These are phyloP conservation scores for Calliopum simillimum DNA, from an alignment of 2,888 invertebrate species.

Conservation along the genomic window DNA sequence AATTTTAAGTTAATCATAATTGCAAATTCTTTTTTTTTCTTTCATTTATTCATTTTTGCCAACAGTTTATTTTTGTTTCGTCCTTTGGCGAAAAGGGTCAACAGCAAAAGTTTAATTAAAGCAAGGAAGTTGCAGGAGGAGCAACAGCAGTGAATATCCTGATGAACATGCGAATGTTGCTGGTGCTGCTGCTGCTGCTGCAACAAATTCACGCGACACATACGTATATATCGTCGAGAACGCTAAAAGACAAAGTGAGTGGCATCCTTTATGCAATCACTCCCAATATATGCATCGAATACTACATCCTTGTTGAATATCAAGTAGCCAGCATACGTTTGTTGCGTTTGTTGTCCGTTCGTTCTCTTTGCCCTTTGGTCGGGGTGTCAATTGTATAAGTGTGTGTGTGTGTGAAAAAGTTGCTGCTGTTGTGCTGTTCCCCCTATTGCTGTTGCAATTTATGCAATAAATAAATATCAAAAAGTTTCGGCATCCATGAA, in stretches of 20 bases:
- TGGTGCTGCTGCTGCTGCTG: not conserved
- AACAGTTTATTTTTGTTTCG: no score
- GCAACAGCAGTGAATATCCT: not conserved
- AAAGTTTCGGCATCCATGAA: conserved; percentile 58
- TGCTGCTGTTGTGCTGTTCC: not conserved
- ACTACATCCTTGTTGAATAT: no score
- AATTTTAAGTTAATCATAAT: conserved; percentile 24
- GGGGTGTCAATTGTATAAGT: not conserved
- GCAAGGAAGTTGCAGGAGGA: not conserved
- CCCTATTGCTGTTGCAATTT: conserved; percentile 25
- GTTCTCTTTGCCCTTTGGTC: not conserved
- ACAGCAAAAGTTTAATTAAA: conserved; percentile 21
- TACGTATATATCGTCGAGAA: not conserved
- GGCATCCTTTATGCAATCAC: conserved; percentile 24
- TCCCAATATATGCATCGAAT: not conserved
- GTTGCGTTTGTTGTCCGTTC: not conserved
- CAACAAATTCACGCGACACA: not conserved
- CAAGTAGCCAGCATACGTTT: not conserved
- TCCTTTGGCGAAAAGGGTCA: conserved; percentile 1
- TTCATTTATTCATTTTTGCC: no score
- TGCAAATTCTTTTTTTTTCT: conserved; percentile 5
- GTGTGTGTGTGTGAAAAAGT: not conserved
- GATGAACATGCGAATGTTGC: not conserved
- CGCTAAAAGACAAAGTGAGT: conserved; percentile 18
- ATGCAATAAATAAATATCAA: conserved; percentile 57